Evolutionary conservation across 2,888 invertebrate species (phyloP).

Genomic region (Leptodirus hochenwartii): DNA sequence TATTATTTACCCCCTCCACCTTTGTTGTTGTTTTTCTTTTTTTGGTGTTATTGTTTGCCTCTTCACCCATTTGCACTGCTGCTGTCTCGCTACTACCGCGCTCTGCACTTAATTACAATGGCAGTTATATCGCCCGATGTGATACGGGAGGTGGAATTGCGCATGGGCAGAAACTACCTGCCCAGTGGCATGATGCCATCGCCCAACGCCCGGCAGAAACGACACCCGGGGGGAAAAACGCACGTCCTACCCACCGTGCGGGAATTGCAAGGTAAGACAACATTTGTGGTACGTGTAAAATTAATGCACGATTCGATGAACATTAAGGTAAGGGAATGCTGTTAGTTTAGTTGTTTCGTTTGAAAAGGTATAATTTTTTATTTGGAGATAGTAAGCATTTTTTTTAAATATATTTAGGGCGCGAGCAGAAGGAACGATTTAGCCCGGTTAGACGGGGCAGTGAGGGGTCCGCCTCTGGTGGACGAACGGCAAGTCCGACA

Average conservation of each 20-base stretch:
- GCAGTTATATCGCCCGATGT: slow-evolving; percentile 78
- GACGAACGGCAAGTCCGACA: slow-evolving; percentile 37
- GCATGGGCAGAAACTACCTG: slow-evolving; percentile 62
- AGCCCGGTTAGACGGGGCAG: slow-evolving; percentile 83
- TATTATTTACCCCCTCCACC: no score
- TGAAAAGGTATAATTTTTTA: no score
- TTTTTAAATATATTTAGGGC: slow-evolving; percentile 24
- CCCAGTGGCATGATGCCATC: slow-evolving; percentile 38
- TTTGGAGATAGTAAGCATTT: slow-evolving; percentile 1
- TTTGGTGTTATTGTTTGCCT: slow-evolving; percentile 17
- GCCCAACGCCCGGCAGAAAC: slow-evolving; percentile 32
- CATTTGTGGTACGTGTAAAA: no score
- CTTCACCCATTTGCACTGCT: slow-evolving; percentile 20
- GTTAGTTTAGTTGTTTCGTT: no score
- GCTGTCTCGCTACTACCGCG: no score
- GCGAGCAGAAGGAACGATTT: slow-evolving; percentile 55
- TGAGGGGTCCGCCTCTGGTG: slow-evolving; percentile 44
- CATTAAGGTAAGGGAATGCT: no score
- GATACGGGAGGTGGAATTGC: slow-evolving; percentile 74
- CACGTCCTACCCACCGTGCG: slow-evolving; percentile 48
- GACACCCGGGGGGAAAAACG: slow-evolving; percentile 32
- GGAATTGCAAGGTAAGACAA: slow-evolving; percentile 56
- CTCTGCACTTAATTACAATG: no score
- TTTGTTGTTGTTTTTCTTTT: slow-evolving; percentile 11
- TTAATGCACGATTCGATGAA: no score